phyloP scores from a whole-genome alignment of 2,888 invertebrate genomes.

The Drosophila dives region DNA sequence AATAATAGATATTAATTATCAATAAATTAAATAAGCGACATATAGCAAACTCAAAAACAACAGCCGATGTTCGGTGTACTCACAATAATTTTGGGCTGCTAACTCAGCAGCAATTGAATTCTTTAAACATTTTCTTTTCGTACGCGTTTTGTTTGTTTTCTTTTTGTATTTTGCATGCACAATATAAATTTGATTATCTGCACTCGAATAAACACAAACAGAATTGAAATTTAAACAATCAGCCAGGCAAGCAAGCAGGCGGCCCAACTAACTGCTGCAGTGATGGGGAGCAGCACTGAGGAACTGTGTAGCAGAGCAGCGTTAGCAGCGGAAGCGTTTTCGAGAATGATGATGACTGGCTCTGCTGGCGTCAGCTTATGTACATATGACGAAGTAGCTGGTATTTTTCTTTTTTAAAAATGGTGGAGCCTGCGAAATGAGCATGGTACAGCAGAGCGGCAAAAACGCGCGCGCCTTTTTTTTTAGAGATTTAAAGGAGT shows the following conservation, averaged over 20 bases:
- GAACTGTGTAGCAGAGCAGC: slow-evolving; percentile 47
- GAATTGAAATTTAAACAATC: slow-evolving; percentile 42
- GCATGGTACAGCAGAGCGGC: slow-evolving; percentile 21
- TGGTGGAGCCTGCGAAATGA: slow-evolving; percentile 69
- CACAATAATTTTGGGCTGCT: slow-evolving; percentile 51
- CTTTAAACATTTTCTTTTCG: slow-evolving; percentile 58
- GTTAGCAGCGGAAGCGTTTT: slow-evolving; percentile 50
- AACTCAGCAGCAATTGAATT: slow-evolving; percentile 56
- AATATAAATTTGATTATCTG: slow-evolving; percentile 77
- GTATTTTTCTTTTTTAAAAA: slow-evolving; percentile 59
- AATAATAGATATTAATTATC: slow-evolving; percentile 54
- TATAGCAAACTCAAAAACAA: slow-evolving; percentile 30
- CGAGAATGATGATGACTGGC: slow-evolving; percentile 68
- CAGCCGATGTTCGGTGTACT: slow-evolving; percentile 30
- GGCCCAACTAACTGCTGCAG: slow-evolving; percentile 53
- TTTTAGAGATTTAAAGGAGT: slow-evolving; percentile 47
- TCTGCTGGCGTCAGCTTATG: slow-evolving; percentile 68
- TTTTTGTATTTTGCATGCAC: slow-evolving; percentile 63
- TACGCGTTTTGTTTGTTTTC: slow-evolving; percentile 11
- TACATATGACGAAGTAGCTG: slow-evolving; percentile 28
- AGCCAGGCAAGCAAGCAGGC: slow-evolving; percentile 35
- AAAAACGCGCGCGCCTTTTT: slow-evolving; percentile 70
- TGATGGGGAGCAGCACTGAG: slow-evolving; percentile 53
- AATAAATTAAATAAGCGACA: slow-evolving; percentile 70
- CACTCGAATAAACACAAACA: slow-evolving; percentile 62